Evolutionary conservation across 2,888 invertebrate species (phyloP), one percentile per base, ranked within the genome.

Genomic region (Phengaris alcon): DNA sequence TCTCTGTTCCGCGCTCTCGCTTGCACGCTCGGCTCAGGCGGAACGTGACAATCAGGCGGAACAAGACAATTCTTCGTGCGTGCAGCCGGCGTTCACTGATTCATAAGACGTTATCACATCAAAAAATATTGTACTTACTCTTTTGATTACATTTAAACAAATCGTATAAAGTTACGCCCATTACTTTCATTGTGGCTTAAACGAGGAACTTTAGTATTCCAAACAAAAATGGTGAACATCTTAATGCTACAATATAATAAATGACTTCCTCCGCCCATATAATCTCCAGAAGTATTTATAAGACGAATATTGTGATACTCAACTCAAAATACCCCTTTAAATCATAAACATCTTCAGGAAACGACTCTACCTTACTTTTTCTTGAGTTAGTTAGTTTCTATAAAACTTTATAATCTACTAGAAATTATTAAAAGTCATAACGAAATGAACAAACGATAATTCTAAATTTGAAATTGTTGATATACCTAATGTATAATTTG

Each of bases 211-310:
- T 64, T 35, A 64, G 35, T 64, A 64, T 64, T 64, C 12, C 35
- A 64, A 52, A 64, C 64, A 64, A 64, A 35, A 64, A 35, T 64
- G 35, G 59, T 6, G 64, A 12, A 64, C 64, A 35, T 64, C 64
- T 64, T 64, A 64, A 64, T 64, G 64, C 64, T 64, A 64, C 35
- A 35, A 64, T 70, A 51, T 70, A 51, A 70, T 70, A 48, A 70
- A 70, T 51, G 70, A 51, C 51, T 70, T 69, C 48, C 48, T 6
- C 51, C 70, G 51, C 70, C 70, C 51, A 70, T 13, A 70, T 22
- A 15, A 70, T 70, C 51, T 10, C 22, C 48, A 48, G 69, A 69
- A 12, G 51, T 70, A 48, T 22, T 70, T 15, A 51, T 48, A 51
- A n/a, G 48, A 69, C 1, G n/a, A 46, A 69, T 69, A 48, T 59